These are phyloP conservation scores for Myotis daubentonii DNA, from an alignment of 2,797 vertebrate species.

Conservation along the genomic window DNA sequence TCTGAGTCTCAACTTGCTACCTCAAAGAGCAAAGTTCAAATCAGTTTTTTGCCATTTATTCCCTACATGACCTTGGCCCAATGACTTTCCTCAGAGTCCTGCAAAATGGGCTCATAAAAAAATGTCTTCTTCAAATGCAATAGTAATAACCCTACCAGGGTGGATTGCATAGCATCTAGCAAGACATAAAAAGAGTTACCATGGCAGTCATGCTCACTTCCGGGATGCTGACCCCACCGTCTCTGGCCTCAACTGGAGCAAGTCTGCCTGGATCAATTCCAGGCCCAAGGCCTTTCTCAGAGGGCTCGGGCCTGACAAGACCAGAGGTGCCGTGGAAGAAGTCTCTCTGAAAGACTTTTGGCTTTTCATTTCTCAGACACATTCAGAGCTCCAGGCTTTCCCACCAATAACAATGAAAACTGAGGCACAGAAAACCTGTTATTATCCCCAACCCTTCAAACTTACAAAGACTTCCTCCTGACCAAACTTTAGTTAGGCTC, in stretches of 20 bases:
- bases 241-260: neutral
- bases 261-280: neutral
- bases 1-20: neutral
- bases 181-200: neutral
- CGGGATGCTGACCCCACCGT: neutral
- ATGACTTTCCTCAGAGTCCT: neutral
- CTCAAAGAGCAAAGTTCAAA: neutral
- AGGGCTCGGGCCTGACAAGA: neutral
- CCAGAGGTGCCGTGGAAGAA: neutral
- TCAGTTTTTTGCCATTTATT: neutral
- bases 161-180: neutral
- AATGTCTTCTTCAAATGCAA: neutral
- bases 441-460: too few relatives aligned
- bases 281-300: neutral
- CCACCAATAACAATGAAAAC: neutral
- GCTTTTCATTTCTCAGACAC: neutral
- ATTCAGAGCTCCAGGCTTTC: neutral
- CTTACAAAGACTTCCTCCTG: neutral
- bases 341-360: neutral
- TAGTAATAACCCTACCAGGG: neutral
- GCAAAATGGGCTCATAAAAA: neutral
- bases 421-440: neutral
- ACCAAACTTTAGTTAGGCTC: neutral
- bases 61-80: neutral
- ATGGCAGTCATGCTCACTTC: neutral